These are phyloP conservation scores for Pocillopora grandis DNA, from an alignment of 92 coral and sea anemone species.

Conservation along the genomic window DNA sequence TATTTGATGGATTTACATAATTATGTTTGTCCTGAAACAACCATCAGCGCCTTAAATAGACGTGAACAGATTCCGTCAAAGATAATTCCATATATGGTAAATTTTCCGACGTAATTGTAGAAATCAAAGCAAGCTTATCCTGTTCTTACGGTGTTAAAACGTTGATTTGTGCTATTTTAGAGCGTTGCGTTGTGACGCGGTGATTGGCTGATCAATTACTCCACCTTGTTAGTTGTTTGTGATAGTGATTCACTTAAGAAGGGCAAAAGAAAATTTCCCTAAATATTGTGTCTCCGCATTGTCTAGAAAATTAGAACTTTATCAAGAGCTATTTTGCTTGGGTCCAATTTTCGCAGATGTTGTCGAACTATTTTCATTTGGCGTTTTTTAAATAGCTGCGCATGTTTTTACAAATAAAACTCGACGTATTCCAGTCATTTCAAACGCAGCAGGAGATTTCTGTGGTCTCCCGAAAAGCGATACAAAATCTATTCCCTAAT, in stretches of 20 bases:
- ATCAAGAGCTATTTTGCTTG: not conserved
- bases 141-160: conserved; percentile 18
- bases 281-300: conserved; percentile 19
- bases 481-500: not conserved
- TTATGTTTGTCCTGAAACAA: not conserved
- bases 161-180: conserved; percentile 8
- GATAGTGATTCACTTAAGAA: not conserved
- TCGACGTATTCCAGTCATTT: not conserved
- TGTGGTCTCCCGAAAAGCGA: conserved; percentile 13
- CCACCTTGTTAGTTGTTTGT: not conserved
- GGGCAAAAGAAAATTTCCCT: not conserved
- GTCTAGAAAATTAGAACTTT: not conserved
- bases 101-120: not conserved
- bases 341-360: not conserved
- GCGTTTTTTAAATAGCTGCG: not conserved
- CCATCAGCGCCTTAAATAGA: not conserved
- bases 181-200: not conserved
- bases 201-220: conserved; percentile 6
- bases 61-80: no score
- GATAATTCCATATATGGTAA: conserved; percentile 1
- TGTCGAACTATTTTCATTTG: not conserved
- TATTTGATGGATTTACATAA: not conserved
- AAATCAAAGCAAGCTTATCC: not conserved
- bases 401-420: not conserved
- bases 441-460: not conserved